Base-by-base conservation (phyloP, 1,140 invertebrate species). In the Drosophila tsacasi region DNA sequence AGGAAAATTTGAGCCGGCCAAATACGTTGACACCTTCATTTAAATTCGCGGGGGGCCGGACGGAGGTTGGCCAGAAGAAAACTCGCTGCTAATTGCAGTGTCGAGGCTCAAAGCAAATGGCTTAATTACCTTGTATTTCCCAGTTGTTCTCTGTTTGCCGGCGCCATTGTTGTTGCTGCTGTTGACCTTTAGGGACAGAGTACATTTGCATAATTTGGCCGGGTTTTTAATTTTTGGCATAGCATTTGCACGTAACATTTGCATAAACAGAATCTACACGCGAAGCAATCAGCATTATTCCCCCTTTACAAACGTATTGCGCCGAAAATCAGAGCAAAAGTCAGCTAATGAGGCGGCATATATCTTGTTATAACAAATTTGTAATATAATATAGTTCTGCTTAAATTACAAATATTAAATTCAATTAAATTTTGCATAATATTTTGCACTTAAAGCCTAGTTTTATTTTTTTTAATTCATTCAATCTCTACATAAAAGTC, bases 191-290 rank as follows among this genome's bases (percentile, higher is more conserved):
- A 66, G 76, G 30, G 27, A 57, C 64, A 55, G 62, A 68, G 59
- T 81, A 85, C 67, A 90, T 90, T 90, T 85, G 79, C 85, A 90
- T 90, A 90, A 90, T 90, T 85, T 85, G 79, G 71, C 68, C 37
- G 59, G 71, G 67, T 69, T 79, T 75, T 77, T 78, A 79, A 79
- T 85, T 85, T 72, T 60, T 32, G 35, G 50, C 65, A 67, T 66
- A 76, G 57, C 67, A 63, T 65, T 86, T 83, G 37, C 68, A 76
- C 68, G 66, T 73, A 40, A 30, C 52, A 83, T 89, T 83, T 89
- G 80, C 81, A 84, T 83, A 81, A 75, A 68, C 32, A 72, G 72
- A 71, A 66, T 65, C 79, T 64, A 67, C 75, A 77, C 63, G 74
- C 73, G 27, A 62, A 58, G 74, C 75, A 77, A 77, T 77, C 75